Percentiles rank a stretch among this genome's conserved stretches.
These are phyloP conservation scores for Axinella damicornis DNA, from an alignment of 37 sponge, comb jelly and placozoan genomes.

Conservation along the genomic window DNA sequence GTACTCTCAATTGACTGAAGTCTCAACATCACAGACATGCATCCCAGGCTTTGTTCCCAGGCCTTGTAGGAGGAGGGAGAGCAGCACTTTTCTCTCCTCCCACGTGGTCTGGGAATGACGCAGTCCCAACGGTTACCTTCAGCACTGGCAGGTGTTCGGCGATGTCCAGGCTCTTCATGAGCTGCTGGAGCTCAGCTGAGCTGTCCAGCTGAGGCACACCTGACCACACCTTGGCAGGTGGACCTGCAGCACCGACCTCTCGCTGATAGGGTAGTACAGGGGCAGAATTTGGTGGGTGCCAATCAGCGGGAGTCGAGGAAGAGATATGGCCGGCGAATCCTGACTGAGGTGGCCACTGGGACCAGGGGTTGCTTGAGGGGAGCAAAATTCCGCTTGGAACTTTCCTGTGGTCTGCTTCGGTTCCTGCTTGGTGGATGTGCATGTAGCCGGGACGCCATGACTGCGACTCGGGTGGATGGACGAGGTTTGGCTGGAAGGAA, in stretches of 20 bases:
- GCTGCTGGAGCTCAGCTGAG: conserved; percentile 24
- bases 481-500: not conserved
- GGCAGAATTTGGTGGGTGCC: too few species aligned
- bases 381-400: not conserved
- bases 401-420: not conserved
- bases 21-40: too few species aligned
- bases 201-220: not conserved
- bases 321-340: conserved; percentile 5
- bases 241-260: too few species aligned
- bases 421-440: not conserved
- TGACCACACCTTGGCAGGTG: not conserved
- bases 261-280: too few species aligned
- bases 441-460: conserved; percentile 3
- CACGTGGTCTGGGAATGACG: too few species aligned
- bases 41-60: too few species aligned
- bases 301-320: not conserved
- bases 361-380: not conserved
- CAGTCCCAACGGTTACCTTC: conserved; percentile 26
- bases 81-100: too few species aligned
- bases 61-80: too few species aligned
- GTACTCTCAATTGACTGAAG: too few species aligned
- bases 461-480: not conserved
- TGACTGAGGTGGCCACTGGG: not conserved
- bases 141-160: conserved; percentile 54
- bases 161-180: conserved; percentile 72